These are phyloP conservation scores for Itoplectis maculator DNA, from an alignment of 2,888 invertebrate genomes.

Conservation along the genomic window DNA sequence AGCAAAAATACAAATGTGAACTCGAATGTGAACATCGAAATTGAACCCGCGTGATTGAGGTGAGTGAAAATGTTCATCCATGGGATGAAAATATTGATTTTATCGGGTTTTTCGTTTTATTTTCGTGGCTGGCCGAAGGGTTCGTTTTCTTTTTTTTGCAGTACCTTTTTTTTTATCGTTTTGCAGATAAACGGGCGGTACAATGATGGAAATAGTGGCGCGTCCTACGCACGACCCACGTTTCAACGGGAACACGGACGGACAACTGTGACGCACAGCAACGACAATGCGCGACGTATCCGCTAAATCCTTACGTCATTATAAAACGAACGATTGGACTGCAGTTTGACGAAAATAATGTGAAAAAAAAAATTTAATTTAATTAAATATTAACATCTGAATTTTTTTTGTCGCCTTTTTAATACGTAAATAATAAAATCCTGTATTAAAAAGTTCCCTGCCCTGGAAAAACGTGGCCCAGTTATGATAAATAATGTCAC, in stretches of 20 bases:
- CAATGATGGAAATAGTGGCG: slow-evolving; percentile 18
- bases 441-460: too few relatives aligned
- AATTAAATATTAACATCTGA: background rate
- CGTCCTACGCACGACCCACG: background rate
- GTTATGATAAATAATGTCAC: too few relatives aligned
- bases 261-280: slow-evolving; percentile 17
- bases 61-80: slow-evolving; percentile 3
- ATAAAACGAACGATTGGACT: background rate
- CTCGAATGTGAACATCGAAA: slow-evolving; percentile 56
- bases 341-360: background rate
- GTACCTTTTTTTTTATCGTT: slow-evolving; percentile 9
- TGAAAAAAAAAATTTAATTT: background rate
- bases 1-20: slow-evolving; percentile 64
- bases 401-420: too few relatives aligned
- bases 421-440: too few relatives aligned
- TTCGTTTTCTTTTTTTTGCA: background rate
- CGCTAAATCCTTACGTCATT: background rate
- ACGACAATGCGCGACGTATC: background rate
- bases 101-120: slow-evolving; percentile 5
- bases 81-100: background rate
- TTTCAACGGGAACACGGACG: background rate
- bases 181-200: slow-evolving; percentile 37
- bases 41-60: slow-evolving; percentile 19
- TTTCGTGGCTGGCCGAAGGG: slow-evolving; percentile 7
- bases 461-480: too few relatives aligned